These are phyloP conservation scores for Synergus itoensis DNA, from an alignment of 2,888 invertebrate genomes.

Conservation along the genomic window DNA sequence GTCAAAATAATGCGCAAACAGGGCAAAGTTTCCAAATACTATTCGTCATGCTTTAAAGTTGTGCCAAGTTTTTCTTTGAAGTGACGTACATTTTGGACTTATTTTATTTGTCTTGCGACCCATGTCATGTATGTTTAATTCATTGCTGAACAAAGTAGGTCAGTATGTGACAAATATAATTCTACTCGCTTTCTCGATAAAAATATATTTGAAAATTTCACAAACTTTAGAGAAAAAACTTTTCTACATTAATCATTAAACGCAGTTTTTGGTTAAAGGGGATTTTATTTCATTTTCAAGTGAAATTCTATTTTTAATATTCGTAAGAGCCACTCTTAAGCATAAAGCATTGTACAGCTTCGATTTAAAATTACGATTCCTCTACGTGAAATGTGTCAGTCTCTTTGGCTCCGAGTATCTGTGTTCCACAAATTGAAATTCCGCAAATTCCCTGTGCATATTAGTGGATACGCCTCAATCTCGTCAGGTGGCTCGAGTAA, in stretches of 20 bases:
- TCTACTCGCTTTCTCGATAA: background rate
- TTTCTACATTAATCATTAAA: background rate
- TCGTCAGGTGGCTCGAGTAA: constrained; percentile 1
- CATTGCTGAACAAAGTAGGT: background rate
- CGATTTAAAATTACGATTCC: constrained; percentile 8
- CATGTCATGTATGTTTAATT: background rate
- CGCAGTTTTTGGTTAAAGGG: background rate
- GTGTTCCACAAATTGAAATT: constrained; percentile 36
- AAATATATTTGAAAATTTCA: background rate
- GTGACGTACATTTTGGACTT: background rate
- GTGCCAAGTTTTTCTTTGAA: background rate
- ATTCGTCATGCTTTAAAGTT: background rate
- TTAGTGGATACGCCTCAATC: constrained; percentile 2
- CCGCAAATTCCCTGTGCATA: constrained; percentile 11
- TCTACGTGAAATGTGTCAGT: constrained; percentile 17
- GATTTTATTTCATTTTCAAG: background rate
- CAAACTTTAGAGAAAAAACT: background rate
- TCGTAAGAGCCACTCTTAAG: background rate
- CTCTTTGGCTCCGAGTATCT: background rate
- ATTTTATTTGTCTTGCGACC: background rate
- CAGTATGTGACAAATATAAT: background rate
- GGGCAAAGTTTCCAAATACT: background rate
- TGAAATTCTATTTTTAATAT: constrained; percentile 29
- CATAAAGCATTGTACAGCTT: background rate
- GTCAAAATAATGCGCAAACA: background rate